Conservation (phyloP, 2,888 invertebrate genomes). For the Tipula unca region DNA sequence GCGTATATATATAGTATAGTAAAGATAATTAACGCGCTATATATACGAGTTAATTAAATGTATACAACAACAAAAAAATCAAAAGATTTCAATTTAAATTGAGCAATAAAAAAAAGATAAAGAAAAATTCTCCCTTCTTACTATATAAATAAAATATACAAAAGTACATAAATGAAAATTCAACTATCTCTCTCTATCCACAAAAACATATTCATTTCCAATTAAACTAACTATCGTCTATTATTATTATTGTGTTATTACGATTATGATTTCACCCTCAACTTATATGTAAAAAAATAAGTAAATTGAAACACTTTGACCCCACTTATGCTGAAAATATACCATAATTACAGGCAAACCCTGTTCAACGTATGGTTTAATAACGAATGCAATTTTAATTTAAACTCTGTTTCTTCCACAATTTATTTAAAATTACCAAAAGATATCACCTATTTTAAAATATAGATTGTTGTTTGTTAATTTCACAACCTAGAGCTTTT, state of each 20-base stretch:
- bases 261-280: conserved; percentile 14
- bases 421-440: too few species aligned
- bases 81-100: background rate
- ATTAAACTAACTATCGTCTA: background rate
- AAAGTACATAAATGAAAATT: background rate
- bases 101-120: background rate
- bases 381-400: too few species aligned
- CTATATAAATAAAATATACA: background rate
- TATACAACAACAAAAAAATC: background rate
- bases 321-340: background rate
- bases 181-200: background rate
- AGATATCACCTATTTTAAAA: too few species aligned
- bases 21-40: background rate
- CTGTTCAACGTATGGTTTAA: background rate
- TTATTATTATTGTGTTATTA: conserved; percentile 4
- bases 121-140: background rate
- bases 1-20: background rate
- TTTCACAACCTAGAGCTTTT: too few species aligned
- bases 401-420: too few species aligned
- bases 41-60: background rate
- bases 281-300: background rate
- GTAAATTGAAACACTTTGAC: background rate
- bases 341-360: background rate
- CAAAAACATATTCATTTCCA: background rate
- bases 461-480: too few species aligned